Conservation (phyloP, 2,888 invertebrate species). For the Calliscelio sp. region DNA sequence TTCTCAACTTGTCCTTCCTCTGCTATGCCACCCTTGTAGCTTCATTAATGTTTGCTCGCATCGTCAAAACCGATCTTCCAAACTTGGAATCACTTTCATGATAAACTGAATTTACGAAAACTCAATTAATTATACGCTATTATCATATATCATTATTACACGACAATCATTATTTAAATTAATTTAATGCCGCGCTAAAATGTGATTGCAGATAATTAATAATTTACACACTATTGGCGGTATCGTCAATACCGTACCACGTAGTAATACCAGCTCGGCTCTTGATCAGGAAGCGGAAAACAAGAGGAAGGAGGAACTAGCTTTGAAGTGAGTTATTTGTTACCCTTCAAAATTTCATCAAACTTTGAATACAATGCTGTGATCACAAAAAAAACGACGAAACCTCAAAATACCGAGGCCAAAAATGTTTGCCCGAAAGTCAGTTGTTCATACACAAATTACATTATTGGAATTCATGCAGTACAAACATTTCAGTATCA, state of each 20-base stretch:
- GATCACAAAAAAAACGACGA: too few relatives aligned
- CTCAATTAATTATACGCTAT: slow-evolving; percentile 49
- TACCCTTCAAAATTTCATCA: too few relatives aligned
- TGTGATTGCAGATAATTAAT: slow-evolving; percentile 81
- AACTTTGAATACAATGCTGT: too few relatives aligned
- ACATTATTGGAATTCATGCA: too few relatives aligned
- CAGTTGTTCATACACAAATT: too few relatives aligned
- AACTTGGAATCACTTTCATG: slow-evolving; percentile 27
- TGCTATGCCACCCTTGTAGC: slow-evolving; percentile 2
- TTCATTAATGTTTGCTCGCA: slow-evolving; percentile 50
- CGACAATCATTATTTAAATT: slow-evolving; percentile 31
- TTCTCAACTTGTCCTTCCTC: background rate
- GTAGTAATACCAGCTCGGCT: slow-evolving; percentile 93
- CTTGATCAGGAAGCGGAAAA: slow-evolving; percentile 90
- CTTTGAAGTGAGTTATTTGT: slow-evolving; percentile 92
- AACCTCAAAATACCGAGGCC: too few relatives aligned
- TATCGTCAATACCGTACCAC: slow-evolving; percentile 90
- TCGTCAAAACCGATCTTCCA: slow-evolving; percentile 40
- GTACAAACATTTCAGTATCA: too few relatives aligned
- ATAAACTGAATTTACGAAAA: slow-evolving; percentile 42
- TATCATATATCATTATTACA: slow-evolving; percentile 31
- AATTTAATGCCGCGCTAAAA: slow-evolving; percentile 35
- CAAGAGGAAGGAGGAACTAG: slow-evolving; percentile 90
- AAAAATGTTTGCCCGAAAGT: too few relatives aligned
- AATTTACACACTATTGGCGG: slow-evolving; percentile 85